These are phyloP conservation scores for Sternarchorhynchus goeldii DNA, from an alignment of 2,797 vertebrate species.

Conservation along the genomic window DNA sequence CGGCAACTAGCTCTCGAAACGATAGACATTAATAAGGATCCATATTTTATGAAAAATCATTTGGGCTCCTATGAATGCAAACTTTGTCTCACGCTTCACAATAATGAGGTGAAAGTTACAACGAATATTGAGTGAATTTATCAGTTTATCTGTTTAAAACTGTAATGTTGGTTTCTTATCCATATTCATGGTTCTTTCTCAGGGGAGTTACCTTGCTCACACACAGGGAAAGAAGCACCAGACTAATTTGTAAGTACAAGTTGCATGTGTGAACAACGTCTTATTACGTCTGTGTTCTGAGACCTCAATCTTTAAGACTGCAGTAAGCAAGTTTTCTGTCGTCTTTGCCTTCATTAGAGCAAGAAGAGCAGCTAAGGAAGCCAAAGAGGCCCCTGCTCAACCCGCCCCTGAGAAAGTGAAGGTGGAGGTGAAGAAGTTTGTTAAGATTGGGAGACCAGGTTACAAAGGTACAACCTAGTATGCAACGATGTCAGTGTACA, in stretches of 20 bases:
- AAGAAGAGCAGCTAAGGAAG: slow-evolving; percentile 93
- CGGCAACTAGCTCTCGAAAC: slow-evolving; percentile 94
- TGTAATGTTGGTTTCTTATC: background rate
- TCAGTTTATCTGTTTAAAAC: background rate
- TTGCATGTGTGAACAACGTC: background rate
- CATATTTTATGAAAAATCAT: slow-evolving; percentile 99
- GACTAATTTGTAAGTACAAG: slow-evolving; percentile 91
- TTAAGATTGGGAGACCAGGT: slow-evolving; percentile 95
- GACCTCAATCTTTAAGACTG: background rate
- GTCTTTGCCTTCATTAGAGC: slow-evolving; percentile 74
- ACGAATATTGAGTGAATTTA: background rate
- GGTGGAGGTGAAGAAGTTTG: slow-evolving; percentile 98
- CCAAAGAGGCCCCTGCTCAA: slow-evolving; percentile 95
- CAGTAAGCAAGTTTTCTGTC: background rate
- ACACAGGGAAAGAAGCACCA: slow-evolving; percentile 99
- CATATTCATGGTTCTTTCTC: slow-evolving; percentile 44
- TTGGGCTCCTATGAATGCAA: slow-evolving; percentile 98
- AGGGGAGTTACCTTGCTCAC: slow-evolving; percentile 97
- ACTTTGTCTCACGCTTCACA: slow-evolving; percentile 95
- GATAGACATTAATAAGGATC: slow-evolving; percentile 99
- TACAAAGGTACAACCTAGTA: slow-evolving; percentile 84
- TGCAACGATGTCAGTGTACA: background rate
- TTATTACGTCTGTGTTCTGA: no score
- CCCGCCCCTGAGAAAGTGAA: slow-evolving; percentile 97
- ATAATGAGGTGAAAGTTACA: slow-evolving; percentile 85